Evolutionary conservation across 2,888 invertebrate species (phyloP), one percentile per base, ranked within the genome.

Genomic region (Periphyllus acericola): DNA sequence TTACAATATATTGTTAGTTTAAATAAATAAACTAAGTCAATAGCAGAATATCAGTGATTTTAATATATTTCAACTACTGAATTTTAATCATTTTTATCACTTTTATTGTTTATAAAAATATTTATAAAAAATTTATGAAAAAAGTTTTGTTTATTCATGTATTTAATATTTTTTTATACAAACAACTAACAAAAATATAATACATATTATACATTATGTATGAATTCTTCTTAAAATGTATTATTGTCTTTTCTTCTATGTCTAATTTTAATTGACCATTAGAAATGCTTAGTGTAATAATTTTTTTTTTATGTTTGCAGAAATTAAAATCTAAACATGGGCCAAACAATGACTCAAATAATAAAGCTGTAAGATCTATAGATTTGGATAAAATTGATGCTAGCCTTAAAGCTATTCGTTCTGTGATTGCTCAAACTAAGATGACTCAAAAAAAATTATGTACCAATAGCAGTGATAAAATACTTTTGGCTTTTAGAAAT

Each of bases 361-460:
- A 80, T 32, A 72, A 74, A 1, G 32, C 14, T 32, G 21, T 66
- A 21, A 84, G 66, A 76, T 40, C 60, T 32, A 68, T 55, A 79
- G 32, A 86, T 36, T 86, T 87, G n/a, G 86, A 87, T 40, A 40
- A 74, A 80, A 81, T 87, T 87, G 80, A 87, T 55, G 86, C 86
- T 46, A 87, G 80, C 74, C 72, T 87, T 1, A 71, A 74, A 66
- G 72, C 86, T 72, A 81, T 87, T 32, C 86, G 86, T 60, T 80
- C 80, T 40, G 80, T 40, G 14, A 55, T 87, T n/a, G 80, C 55
- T 60, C 86, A 87, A 81, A 80, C 80, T 19, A 87, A 80, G 25
- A 87, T 72, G 32, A 80, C 72, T 34, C 86, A 80, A 87, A n/a
- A 80, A 19, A 87, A 87, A 80, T 60, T 87, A 25, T 29, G 32